phyloP scores from a whole-genome alignment of 2,113 vertebrate genomes.

The Ammospiza nelsoni region DNA sequence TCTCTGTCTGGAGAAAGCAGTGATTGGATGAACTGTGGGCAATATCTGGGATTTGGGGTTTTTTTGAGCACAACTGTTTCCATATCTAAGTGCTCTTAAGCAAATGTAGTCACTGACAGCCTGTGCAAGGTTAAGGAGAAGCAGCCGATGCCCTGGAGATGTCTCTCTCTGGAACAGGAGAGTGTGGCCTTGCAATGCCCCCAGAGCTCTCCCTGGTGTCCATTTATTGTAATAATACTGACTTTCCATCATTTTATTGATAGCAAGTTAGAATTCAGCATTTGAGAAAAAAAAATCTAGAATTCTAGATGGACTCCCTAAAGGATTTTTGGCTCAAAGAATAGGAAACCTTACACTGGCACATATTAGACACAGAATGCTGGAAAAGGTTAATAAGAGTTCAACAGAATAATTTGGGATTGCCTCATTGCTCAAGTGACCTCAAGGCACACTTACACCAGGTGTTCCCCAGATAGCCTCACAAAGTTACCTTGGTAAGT shows the following conservation, averaged over 20 bases:
- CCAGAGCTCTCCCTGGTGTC: not conserved
- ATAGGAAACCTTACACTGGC: not conserved
- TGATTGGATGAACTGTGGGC: not conserved
- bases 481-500: not conserved
- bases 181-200: not conserved
- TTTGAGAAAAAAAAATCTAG: not conserved
- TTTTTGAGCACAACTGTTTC: not conserved
- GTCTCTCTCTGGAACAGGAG: not conserved
- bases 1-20: not conserved
- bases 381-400: not conserved
- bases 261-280: not conserved
- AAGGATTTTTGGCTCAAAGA: not conserved
- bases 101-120: not conserved
- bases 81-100: not conserved
- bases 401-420: not conserved
- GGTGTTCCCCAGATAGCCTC: not conserved
- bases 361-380: not conserved
- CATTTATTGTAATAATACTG: not conserved
- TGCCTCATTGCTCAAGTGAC: not conserved
- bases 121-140: not conserved
- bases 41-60: not conserved
- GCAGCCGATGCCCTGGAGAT: not conserved
- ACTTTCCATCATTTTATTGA: not conserved
- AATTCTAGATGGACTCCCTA: not conserved
- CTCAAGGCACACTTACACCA: not conserved